Conservation (phyloP, 2,797 vertebrate genomes). For the Phoeniculus purpureus region DNA sequence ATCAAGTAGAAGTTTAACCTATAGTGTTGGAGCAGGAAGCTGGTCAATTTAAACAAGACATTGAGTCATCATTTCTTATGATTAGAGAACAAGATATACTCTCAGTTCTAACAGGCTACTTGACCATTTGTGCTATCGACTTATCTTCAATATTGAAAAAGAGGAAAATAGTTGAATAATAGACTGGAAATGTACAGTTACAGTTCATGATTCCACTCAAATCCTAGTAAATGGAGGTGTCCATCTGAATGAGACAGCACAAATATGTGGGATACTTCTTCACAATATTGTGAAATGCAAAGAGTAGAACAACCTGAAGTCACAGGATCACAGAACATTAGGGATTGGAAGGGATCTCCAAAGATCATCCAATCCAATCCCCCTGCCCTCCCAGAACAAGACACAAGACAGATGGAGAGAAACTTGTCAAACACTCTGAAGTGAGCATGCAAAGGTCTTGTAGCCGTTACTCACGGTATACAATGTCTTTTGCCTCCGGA, state of each 20-base stretch:
- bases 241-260: not conserved
- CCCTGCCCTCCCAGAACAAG: not conserved
- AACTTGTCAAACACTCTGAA: not conserved
- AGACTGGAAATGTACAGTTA: not conserved
- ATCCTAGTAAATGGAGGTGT: not conserved
- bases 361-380: too few relatives aligned
- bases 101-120: not conserved
- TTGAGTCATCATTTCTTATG: not conserved
- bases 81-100: not conserved
- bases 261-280: not conserved
- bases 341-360: too few relatives aligned
- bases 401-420: not conserved
- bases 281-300: not conserved
- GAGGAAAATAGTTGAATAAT: not conserved
- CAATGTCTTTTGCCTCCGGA: not conserved
- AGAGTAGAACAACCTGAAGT: not conserved
- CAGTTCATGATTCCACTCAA: not conserved
- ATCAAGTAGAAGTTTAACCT: not conserved
- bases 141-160: not conserved
- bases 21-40: not conserved
- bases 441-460: rapidly evolving
- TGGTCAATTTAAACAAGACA: not conserved
- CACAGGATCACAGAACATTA: too few relatives aligned
- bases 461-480: not conserved
- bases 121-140: not conserved